phyloP scores from a whole-genome alignment of 2,888 invertebrate genomes.

The Anagyrus pseudococci region DNA sequence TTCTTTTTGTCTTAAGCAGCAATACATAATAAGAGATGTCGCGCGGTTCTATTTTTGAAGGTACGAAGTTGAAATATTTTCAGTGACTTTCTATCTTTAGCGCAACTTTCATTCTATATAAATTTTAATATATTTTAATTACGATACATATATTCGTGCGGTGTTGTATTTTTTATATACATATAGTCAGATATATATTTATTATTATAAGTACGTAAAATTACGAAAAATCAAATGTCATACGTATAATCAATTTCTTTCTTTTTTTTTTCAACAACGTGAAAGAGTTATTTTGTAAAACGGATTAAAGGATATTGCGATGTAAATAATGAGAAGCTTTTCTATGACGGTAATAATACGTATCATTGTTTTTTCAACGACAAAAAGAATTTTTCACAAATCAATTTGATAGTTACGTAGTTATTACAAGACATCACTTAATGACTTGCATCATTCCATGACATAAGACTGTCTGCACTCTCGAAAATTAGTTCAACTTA shows the following conservation, averaged over 20 bases:
- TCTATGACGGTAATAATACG: not conserved
- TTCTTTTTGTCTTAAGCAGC: too few relatives aligned
- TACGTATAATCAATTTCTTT: too few relatives aligned
- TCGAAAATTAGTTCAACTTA: too few relatives aligned
- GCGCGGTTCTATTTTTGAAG: not conserved
- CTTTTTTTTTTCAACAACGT: not conserved
- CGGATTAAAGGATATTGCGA: not conserved
- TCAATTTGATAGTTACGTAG: constrained; percentile 38
- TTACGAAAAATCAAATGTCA: too few relatives aligned
- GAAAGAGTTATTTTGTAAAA: not conserved
- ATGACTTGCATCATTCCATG: constrained; percentile 52
- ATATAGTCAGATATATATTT: too few relatives aligned
- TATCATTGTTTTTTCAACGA: not conserved
- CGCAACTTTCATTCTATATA: too few relatives aligned
- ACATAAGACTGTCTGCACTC: constrained; percentile 54
- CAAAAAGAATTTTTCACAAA: constrained; percentile 4
- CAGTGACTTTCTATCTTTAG: too few relatives aligned
- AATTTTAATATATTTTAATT: too few relatives aligned
- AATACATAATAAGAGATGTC: too few relatives aligned
- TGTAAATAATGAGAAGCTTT: not conserved
- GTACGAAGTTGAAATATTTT: not conserved
- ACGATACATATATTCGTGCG: too few relatives aligned
- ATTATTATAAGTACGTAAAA: too few relatives aligned
- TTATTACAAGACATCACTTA: constrained; percentile 19
- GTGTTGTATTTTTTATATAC: too few relatives aligned